Evolutionary conservation across 1,140 invertebrate species (phyloP).

Genomic region (Choristoneura fumiferana): DNA sequence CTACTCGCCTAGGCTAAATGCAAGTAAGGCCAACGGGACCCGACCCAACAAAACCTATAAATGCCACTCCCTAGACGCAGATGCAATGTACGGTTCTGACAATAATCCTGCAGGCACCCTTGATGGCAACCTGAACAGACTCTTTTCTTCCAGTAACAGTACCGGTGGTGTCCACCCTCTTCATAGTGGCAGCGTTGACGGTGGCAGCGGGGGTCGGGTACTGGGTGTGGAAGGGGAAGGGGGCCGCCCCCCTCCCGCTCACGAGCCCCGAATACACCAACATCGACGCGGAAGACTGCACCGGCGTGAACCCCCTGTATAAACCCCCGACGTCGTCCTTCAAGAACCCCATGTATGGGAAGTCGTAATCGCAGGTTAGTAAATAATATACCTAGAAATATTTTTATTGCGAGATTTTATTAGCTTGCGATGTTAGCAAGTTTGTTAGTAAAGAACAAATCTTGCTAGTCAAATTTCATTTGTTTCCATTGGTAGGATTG

Average conservation of each 20-base stretch:
- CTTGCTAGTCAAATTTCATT: no score
- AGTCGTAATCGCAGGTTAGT: slow-evolving; percentile 43
- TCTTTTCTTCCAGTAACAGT: slow-evolving; percentile 43
- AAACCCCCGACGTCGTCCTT: slow-evolving; percentile 68
- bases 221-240: slow-evolving; percentile 83
- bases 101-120: slow-evolving; percentile 17
- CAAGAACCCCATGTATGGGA: slow-evolving; percentile 70
- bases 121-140: slow-evolving; percentile 24
- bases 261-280: slow-evolving; percentile 91
- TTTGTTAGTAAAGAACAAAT: no score
- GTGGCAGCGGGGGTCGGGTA: slow-evolving; percentile 86
- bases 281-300: slow-evolving; percentile 89
- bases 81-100: no score
- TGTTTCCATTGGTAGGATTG: no score
- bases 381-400: no score
- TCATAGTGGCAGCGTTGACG: slow-evolving; percentile 92
- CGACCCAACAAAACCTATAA: no score
- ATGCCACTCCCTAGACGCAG: no score
- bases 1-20: no score
- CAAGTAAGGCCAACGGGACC: no score
- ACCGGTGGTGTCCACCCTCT: slow-evolving; percentile 78
- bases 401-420: no score
- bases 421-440: no score
- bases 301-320: slow-evolving; percentile 69
- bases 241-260: slow-evolving; percentile 88